Evolutionary conservation across 2,797 vertebrate genomes (phyloP).

Genomic region (Phaenicophaeus curvirostris): DNA sequence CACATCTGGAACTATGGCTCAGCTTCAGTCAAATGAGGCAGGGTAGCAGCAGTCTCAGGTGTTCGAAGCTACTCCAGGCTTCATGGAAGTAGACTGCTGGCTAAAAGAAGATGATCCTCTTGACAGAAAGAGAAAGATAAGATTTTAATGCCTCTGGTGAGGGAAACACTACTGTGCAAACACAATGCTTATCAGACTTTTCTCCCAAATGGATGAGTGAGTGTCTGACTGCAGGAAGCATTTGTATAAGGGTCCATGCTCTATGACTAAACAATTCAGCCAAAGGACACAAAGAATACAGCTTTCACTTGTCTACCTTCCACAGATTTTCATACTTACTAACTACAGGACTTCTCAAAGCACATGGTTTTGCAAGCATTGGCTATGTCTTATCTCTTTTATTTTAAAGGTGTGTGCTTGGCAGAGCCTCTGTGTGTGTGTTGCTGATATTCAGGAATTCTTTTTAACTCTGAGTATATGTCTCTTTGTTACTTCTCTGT

Average conservation of each 20-base stretch:
- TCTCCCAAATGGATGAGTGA: not conserved
- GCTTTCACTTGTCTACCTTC: not conserved
- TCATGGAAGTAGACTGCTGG: not conserved
- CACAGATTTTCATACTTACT: not conserved
- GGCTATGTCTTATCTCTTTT: not conserved
- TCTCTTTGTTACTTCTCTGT: not conserved
- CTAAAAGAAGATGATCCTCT: not conserved
- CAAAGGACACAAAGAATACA: not conserved
- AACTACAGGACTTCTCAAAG: not conserved
- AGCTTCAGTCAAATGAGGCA: not conserved
- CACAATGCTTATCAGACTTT: not conserved
- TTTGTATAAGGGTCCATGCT: accelerated
- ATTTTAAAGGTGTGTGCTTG: not conserved
- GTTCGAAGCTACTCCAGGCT: not conserved
- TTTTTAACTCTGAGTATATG: not conserved
- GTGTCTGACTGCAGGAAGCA: not conserved
- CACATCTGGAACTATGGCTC: not conserved
- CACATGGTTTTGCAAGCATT: not conserved
- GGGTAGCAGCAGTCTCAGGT: not conserved
- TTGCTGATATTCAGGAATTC: not conserved
- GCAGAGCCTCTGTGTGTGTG: not conserved
- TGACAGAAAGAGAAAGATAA: not conserved
- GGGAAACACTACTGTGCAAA: not conserved
- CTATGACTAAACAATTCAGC: not conserved
- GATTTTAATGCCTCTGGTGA: not conserved